Evolutionary conservation across 2,888 invertebrate species (phyloP).

Genomic region (Watsonalla binaria): DNA sequence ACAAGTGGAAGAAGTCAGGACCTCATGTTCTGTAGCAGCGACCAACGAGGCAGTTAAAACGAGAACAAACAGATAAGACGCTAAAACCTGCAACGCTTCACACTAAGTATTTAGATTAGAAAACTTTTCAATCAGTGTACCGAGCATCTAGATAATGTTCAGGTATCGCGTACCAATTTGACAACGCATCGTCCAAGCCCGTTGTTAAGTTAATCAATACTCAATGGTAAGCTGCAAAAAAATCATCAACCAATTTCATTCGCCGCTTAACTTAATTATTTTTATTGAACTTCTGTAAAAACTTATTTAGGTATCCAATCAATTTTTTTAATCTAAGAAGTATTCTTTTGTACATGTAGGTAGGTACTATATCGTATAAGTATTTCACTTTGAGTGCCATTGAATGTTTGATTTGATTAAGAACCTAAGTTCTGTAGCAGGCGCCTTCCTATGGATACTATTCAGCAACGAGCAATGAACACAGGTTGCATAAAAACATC

Average conservation of each 20-base stretch:
- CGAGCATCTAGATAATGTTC: not conserved
- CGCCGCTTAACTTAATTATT: constrained; percentile 1
- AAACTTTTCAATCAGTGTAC: not conserved
- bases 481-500: too few relatives aligned
- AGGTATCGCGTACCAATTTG: not conserved
- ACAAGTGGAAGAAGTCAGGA: too few relatives aligned
- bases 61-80: too few relatives aligned
- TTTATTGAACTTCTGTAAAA: not conserved
- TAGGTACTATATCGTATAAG: not conserved
- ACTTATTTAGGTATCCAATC: not conserved
- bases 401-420: too few relatives aligned
- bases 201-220: constrained; percentile 1
- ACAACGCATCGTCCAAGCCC: not conserved
- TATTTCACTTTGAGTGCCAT: not conserved
- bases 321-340: not conserved
- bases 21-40: too few relatives aligned
- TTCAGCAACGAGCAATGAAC: too few relatives aligned
- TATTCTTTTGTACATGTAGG: not conserved
- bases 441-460: too few relatives aligned
- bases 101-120: not conserved
- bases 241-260: not conserved
- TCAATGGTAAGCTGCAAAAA: not conserved
- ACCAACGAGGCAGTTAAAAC: too few relatives aligned
- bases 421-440: too few relatives aligned
- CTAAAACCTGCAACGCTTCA: too few relatives aligned